Evolutionary conservation across 2,113 vertebrate genomes (phyloP), one percentile per base, ranked within the genome.

Genomic region (Dasyprocta punctata): DNA sequence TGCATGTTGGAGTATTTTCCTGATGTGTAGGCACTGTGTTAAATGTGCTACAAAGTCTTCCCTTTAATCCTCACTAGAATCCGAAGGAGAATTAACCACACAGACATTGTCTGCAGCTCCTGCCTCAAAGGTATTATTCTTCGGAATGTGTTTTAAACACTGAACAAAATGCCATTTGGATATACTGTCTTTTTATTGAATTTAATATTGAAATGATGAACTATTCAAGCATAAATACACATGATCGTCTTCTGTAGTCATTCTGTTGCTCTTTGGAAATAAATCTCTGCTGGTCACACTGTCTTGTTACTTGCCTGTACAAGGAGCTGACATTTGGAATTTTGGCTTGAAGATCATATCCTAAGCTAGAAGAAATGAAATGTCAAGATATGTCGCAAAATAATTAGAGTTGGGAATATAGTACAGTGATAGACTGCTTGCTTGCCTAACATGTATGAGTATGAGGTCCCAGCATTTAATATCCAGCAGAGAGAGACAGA

Each of bases 181-280:
- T n/a, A 84, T 30, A 96, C 26, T 82, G 52, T 41, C 24, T 91
- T 95, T 96, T 89, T 44, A 88, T n/a, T 89, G 58, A 38, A 49
- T 90, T 89, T 88, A 56, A 82, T 85, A 67, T 78, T 58, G 65
- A 47, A 60, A n/a, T 90, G 86, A 88, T 75, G 75, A 67, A 65
- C 41, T 90, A 12, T 97, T 96, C 7, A 86, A 81, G 41, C 28
- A 83, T 75, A 92, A 87, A 77, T 78, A 86, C 77, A 87, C 33
- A 73, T 86, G 90, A 60, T 92, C 83, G 12, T 67, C n/a, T 86
- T 71, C 67, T 86, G 71, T 71, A 84, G 52, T 89, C 52, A 94
- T 92, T n/a, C 52, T 58, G 17, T 84, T 84, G 54, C 38, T 86
- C 19, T 52, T 92, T 58, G 81, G 89, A 71, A 61, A 92, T 85